phyloP scores from a whole-genome alignment of 2,113 vertebrate species.

The Grammomys surdaster region DNA sequence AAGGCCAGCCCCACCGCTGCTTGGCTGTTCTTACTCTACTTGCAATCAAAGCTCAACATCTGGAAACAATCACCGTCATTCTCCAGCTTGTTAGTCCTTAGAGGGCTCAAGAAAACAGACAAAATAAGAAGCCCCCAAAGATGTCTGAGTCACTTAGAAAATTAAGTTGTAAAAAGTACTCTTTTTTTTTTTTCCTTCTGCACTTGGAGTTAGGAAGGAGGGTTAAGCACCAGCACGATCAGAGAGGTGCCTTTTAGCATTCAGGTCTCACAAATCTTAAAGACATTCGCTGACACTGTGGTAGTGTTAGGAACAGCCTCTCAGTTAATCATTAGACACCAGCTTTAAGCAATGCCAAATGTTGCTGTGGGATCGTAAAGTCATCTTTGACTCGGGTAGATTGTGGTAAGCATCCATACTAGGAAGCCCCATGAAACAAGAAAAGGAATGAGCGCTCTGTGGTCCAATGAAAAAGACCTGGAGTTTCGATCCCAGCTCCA shows the following conservation, averaged over 20 bases:
- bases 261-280: conserved; percentile 1
- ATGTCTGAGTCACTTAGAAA: conserved; percentile 74
- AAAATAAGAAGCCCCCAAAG: conserved; percentile 70
- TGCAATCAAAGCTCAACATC: conserved; percentile 77
- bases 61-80: conserved; percentile 75
- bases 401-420: too few relatives aligned
- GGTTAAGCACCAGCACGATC: neutral
- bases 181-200: neutral
- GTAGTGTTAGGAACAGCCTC: neutral
- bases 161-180: conserved; percentile 54
- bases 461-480: neutral
- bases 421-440: neutral
- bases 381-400: neutral
- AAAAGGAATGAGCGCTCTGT: neutral
- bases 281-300: neutral
- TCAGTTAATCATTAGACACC: neutral
- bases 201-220: conserved; percentile 12
- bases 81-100: conserved; percentile 69
- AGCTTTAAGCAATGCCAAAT: neutral
- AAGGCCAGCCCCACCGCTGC: conserved; percentile 66
- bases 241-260: conserved; percentile 6
- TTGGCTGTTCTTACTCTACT: conserved; percentile 72
- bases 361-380: neutral
- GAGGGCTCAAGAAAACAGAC: conserved; percentile 62
- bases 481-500: neutral